These are phyloP conservation scores for Onthophagus sagittarius DNA, from an alignment of 2,888 invertebrate genomes.

Conservation along the genomic window DNA sequence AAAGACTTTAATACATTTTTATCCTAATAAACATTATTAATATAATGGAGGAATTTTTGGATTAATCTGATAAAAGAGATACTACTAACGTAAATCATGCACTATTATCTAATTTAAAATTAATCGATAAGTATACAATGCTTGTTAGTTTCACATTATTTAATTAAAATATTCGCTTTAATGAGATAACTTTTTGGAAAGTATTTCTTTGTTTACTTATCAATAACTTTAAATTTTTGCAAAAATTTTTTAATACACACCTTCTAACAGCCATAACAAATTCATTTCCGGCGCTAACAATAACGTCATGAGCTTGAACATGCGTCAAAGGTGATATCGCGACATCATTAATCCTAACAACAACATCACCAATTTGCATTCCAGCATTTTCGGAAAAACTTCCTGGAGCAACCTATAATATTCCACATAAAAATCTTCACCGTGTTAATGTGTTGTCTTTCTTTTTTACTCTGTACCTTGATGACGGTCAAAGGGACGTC, in stretches of 20 bases:
- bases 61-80: too few species aligned
- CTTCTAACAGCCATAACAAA: slow-evolving; percentile 69
- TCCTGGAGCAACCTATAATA: slow-evolving; percentile 67
- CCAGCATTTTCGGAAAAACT: slow-evolving; percentile 82
- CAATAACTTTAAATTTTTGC: slow-evolving; percentile 2
- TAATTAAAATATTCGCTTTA: too few species aligned
- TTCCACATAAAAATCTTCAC: background rate
- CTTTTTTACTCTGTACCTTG: slow-evolving; percentile 54
- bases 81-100: too few species aligned
- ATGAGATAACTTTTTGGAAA: background rate
- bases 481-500: slow-evolving; percentile 70
- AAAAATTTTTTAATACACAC: slow-evolving; percentile 50
- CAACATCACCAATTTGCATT: slow-evolving; percentile 77
- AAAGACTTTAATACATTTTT: too few species aligned
- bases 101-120: too few species aligned
- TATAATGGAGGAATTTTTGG: too few species aligned
- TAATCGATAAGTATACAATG: too few species aligned
- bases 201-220: background rate
- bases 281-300: slow-evolving; percentile 66
- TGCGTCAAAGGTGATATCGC: slow-evolving; percentile 68
- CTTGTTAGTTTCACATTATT: too few species aligned
- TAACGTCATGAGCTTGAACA: slow-evolving; percentile 70
- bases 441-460: background rate
- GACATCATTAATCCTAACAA: slow-evolving; percentile 71
- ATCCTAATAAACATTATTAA: too few species aligned